Percentiles rank a stretch among this genome's conserved stretches.
Evolutionary conservation across 2,888 invertebrate species (phyloP).

Genomic region (Halictus ligatus): DNA sequence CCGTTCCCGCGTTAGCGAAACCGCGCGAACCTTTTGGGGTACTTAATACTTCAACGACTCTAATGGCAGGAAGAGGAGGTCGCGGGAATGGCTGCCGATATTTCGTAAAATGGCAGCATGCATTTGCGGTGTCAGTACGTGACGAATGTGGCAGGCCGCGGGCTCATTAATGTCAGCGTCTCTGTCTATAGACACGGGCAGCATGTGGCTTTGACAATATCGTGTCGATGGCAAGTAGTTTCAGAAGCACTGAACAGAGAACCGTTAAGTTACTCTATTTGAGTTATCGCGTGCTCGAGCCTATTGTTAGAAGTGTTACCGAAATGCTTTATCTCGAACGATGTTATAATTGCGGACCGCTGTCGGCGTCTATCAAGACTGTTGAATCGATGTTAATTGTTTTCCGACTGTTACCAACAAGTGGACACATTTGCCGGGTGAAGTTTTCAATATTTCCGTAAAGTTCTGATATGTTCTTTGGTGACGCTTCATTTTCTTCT

Average conservation of each 20-base stretch:
- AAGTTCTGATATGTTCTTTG: not conserved
- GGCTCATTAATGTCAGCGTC: slow-evolving; percentile 31
- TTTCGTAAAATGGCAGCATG: slow-evolving; percentile 40
- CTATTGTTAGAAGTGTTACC: not conserved
- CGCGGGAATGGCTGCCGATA: slow-evolving; percentile 40
- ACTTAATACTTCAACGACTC: slow-evolving; percentile 30
- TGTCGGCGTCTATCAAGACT: not conserved
- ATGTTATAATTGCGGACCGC: not conserved
- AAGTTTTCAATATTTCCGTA: rapidly evolving
- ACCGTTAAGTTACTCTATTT: slow-evolving; percentile 7
- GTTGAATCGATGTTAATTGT: not conserved
- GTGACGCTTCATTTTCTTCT: no score
- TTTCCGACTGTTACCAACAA: not conserved
- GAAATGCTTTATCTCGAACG: not conserved
- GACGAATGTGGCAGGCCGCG: slow-evolving; percentile 29
- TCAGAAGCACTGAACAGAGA: slow-evolving; percentile 37
- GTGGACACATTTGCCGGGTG: not conserved
- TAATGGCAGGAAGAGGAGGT: slow-evolving; percentile 46
- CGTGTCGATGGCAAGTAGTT: slow-evolving; percentile 53
- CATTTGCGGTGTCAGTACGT: slow-evolving; percentile 48
- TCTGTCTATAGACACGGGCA: slow-evolving; percentile 34
- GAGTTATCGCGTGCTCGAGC: not conserved
- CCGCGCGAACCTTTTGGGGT: slow-evolving; percentile 3
- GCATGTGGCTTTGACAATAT: slow-evolving; percentile 45
- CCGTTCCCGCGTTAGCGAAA: not conserved